phyloP scores from a whole-genome alignment of 2,113 vertebrate genomes.

The Natator depressus region DNA sequence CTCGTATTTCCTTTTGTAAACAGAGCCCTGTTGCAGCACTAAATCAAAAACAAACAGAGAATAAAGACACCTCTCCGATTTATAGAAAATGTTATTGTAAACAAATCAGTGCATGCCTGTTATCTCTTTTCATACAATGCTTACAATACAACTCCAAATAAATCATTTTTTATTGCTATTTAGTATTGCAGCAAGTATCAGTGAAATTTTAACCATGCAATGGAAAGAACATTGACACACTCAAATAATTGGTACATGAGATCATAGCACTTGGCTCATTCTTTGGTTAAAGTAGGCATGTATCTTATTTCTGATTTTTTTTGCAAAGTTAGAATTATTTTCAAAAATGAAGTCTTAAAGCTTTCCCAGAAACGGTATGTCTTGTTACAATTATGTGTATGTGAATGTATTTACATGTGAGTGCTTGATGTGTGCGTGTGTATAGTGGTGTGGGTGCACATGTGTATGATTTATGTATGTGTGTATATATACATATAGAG shows the following conservation, averaged over 20 bases:
- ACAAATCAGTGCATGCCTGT: conserved; percentile 32
- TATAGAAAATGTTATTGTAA: conserved; percentile 48
- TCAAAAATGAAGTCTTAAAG: background rate
- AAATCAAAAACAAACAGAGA: conserved; percentile 56
- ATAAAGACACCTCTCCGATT: conserved; percentile 59
- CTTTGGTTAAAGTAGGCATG: background rate
- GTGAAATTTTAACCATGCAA: conserved; percentile 25
- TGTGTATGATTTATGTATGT: background rate
- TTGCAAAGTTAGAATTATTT: background rate
- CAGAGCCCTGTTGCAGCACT: conserved; percentile 50
- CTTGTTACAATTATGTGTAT: no score
- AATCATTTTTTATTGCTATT: conserved; percentile 60
- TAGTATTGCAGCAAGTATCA: conserved; percentile 38
- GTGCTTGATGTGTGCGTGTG: background rate
- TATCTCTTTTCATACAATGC: conserved; percentile 64
- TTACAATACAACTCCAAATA: conserved; percentile 55
- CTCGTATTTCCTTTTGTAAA: conserved; percentile 55
- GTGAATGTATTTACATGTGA: background rate
- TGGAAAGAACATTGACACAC: conserved; percentile 9
- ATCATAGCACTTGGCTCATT: background rate
- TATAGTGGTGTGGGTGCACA: background rate
- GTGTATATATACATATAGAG: no score
- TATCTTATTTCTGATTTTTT: background rate
- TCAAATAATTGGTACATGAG: background rate
- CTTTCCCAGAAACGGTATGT: background rate